Conservation (phyloP, 2,888 invertebrate genomes). For the Linnaemya tessellans region DNA sequence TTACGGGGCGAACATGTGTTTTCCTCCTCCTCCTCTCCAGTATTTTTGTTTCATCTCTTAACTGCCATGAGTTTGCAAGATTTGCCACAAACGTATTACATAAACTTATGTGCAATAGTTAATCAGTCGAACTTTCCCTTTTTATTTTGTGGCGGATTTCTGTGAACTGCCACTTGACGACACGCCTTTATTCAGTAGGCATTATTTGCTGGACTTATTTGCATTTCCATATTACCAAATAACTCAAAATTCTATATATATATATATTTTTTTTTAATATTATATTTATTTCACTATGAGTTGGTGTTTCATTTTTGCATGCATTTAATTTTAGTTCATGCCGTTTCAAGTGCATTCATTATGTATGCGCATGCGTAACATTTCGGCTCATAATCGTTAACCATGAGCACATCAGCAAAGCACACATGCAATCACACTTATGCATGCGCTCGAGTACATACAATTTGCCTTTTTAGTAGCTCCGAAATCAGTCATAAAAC, state of each 20-base stretch:
- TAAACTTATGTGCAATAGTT: conserved; percentile 7
- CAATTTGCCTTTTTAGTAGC: conserved; percentile 32
- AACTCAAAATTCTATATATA: conserved; percentile 54
- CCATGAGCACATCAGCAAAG: conserved; percentile 29
- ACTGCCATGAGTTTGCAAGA: neutral
- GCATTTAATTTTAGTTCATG: conserved; percentile 45
- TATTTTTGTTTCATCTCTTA: neutral
- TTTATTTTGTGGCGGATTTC: conserved; percentile 21
- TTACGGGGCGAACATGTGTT: too few relatives aligned
- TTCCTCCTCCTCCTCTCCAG: neutral
- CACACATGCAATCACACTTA: neutral
- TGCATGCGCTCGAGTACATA: neutral
- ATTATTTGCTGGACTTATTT: neutral
- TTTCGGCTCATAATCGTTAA: conserved; percentile 56
- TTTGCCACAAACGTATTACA: conserved; percentile 29
- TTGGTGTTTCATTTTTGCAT: neutral
- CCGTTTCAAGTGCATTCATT: conserved; percentile 62
- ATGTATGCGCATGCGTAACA: conserved; percentile 69
- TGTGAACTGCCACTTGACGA: conserved; percentile 51
- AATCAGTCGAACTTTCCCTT: conserved; percentile 38
- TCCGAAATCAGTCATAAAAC: conserved; percentile 36
- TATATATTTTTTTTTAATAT: neutral
- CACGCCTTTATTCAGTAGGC: conserved; percentile 28
- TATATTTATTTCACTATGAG: conserved; percentile 1
- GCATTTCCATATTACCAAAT: conserved; percentile 13